Percentiles rank a stretch among this genome's conserved stretches.
Evolutionary conservation across 2,888 invertebrate species (phyloP).

Genomic region (Ochlodes sylvanus): DNA sequence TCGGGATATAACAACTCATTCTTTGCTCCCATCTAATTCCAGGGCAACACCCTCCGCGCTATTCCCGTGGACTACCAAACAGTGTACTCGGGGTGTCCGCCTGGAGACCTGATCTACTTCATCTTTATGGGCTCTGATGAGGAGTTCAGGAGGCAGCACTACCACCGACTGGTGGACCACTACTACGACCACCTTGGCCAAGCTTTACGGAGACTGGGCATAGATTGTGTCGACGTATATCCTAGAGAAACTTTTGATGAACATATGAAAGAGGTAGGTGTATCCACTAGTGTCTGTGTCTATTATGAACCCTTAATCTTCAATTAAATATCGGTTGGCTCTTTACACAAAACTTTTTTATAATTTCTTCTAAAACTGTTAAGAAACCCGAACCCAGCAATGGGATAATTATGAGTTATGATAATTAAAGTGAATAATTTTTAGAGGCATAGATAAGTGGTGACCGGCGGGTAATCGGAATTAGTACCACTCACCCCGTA

Average conservation of each 20-base stretch:
- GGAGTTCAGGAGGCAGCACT: slow-evolving; percentile 56
- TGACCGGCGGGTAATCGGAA: no score
- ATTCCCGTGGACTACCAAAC: slow-evolving; percentile 67
- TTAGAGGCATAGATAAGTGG: no score
- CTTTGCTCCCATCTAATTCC: slow-evolving; percentile 41
- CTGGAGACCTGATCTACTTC: slow-evolving; percentile 66
- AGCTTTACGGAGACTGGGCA: slow-evolving; percentile 51
- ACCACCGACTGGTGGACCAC: slow-evolving; percentile 48
- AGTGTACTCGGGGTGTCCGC: slow-evolving; percentile 56
- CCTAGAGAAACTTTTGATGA: slow-evolving; percentile 57
- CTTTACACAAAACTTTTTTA: slow-evolving; percentile 1
- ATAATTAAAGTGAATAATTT: no score
- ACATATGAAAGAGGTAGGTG: slow-evolving; percentile 57
- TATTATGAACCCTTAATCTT: no score
- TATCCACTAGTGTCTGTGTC: no score
- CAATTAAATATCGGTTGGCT: no score
- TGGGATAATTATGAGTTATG: no score
- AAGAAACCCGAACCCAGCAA: no score
- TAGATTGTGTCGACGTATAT: slow-evolving; percentile 56
- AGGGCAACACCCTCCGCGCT: slow-evolving; percentile 55
- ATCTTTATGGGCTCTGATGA: slow-evolving; percentile 64
- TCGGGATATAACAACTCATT: no score
- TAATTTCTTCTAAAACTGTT: no score
- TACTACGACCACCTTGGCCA: slow-evolving; percentile 52
- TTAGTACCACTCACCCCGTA: no score